Conservation (phyloP, 2,797 vertebrate species). For the Corythornis leucogaster region DNA sequence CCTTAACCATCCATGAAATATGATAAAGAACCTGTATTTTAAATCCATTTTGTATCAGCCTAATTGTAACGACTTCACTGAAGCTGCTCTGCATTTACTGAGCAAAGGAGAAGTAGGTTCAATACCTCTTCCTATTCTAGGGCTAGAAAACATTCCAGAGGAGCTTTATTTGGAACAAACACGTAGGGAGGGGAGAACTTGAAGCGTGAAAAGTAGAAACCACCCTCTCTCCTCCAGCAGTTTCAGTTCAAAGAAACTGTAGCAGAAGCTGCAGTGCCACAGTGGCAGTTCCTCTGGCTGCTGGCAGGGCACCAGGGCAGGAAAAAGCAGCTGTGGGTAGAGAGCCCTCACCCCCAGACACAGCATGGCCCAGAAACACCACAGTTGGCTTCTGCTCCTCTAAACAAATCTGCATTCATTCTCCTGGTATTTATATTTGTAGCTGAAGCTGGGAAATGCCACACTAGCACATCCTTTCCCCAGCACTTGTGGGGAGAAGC, state of each 20-base stretch:
- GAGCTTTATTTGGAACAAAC: conserved; percentile 52
- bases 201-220: conserved; percentile 26
- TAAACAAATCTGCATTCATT: background rate
- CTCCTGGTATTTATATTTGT: background rate
- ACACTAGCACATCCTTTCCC: background rate
- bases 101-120: conserved; percentile 33
- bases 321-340: background rate
- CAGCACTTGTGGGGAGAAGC: background rate
- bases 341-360: background rate
- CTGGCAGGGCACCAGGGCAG: background rate
- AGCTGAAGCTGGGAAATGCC: background rate
- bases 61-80: background rate
- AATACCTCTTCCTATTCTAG: conserved; percentile 49
- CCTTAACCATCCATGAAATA: background rate
- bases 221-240: conserved; percentile 35
- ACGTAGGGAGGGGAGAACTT: conserved; percentile 48
- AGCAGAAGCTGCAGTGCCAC: conserved; percentile 65
- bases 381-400: background rate
- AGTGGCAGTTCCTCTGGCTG: conserved; percentile 41
- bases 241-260: conserved; percentile 65
- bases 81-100: background rate
- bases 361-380: background rate
- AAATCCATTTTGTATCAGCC: background rate
- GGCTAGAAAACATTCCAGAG: conserved; percentile 40
- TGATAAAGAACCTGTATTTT: background rate